Evolutionary conservation across 2,113 vertebrate genomes (phyloP), one percentile per base, ranked within the genome.

Genomic region (Cyanocitta stelleri): DNA sequence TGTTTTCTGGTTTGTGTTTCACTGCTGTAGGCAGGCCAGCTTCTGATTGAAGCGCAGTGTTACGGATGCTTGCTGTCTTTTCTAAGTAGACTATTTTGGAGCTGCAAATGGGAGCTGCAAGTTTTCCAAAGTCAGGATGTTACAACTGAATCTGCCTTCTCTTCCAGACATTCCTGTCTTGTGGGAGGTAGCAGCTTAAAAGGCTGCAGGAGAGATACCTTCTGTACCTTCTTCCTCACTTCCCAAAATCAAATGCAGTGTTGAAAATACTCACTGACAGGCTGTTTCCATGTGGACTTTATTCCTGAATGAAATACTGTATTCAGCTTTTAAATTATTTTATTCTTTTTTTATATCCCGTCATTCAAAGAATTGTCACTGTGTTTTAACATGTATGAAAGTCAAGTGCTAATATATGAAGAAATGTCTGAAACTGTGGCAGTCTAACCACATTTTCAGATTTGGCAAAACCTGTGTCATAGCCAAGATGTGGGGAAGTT

Each of bases 181-280:
- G 94, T 82, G 78, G 93, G 93, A 93, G 74, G 72, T 69, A 90
- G 75, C 76, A 85, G 71, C 71, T 95, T 78, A 78, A 91, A 92
- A 91, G 78, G 59, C 67, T 96, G 75, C 55, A 20, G 32, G 83
- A 90, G 59, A 74, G 83, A 80, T 43, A 58, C 46, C 46, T 96
- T 88, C 92, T 86, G 68, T 77, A 91, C 51, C 32, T 39, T 92
- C 61, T 95, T 64, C 56, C 49, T 79, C 3, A 6, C n/a, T 82
- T 94, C 59, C 43, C 32, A 39, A 91, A 82, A 58, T 49, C 78
- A 90, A 85, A 58, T 32, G 13, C n/a, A 44, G 15, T 18, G 26
- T 89, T 91, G 54, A 77, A 27, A 82, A 46, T 85, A 46, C 37
- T 81, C 61, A 52, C 2, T 74, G 64, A 59, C 16, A 69, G 74